Base-by-base conservation (phyloP, 1,140 invertebrate species). In the Aphelenchoides besseyi region DNA sequence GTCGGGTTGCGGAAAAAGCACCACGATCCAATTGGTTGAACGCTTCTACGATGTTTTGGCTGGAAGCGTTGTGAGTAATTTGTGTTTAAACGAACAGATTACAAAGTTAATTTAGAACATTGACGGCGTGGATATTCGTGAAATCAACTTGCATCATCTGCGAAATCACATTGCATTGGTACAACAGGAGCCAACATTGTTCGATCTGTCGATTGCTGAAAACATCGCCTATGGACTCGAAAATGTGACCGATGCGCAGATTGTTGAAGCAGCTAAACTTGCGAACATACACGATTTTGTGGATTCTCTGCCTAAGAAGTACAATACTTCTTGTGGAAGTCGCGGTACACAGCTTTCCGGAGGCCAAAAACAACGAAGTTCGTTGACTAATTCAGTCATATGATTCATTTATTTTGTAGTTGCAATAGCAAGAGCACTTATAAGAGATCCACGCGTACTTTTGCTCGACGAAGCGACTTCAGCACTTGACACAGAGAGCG, bases 401-500 rank as follows among this genome's bases (percentile, higher is more conserved):
- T 48, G n/a, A 12, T 48, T 48, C 41, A 23, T 48, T 48, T 48
- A 23, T 48, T 48, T 12, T 23, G 41, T 12, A 12, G 23, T 80
- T 37, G 79, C 78, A 35, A 81, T 80, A 18, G 78, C 78, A 1
- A 35, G 78, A 18, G 78, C 78, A 18, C 71, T 79, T 41, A 72
- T 80, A 30, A 18, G 78, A 86, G 90, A 93, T 85, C 90, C 94
- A 2, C 93, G 93, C 0, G 95, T 99, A 81, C 87, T 99, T 32
- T 88, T 98, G 18, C 97, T 98, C 85, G 95, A 98, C 85, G 96
- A 99, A 87, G 96, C 96, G 2, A 99, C 96, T 1, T 97, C 94
- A 87, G 93, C 93, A 0, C 85, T 95, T 64, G 92, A 95, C 87
- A 90, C 91, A 5, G 91, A 92, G 77, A 93, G 92, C 70, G 93